Percentiles rank a stretch among this genome's conserved stretches.
Evolutionary conservation across 2,113 vertebrate species (phyloP).

Genomic region (Ciconia stormi): DNA sequence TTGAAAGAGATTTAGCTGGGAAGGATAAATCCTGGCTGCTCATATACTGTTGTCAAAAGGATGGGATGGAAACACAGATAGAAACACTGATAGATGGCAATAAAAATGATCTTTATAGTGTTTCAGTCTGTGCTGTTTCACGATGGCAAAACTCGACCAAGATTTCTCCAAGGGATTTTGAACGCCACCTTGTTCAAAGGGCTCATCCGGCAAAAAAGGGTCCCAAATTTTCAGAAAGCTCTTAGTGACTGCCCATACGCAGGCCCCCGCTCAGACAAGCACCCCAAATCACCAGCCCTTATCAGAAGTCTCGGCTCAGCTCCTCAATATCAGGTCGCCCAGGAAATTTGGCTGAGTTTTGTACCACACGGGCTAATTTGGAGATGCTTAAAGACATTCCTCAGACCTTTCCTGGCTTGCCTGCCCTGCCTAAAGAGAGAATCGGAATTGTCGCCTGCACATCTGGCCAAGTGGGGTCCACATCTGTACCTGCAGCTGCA

Average conservation of each 20-base stretch:
- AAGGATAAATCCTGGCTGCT: constrained; percentile 43
- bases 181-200: neutral
- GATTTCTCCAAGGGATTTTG: neutral
- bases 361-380: neutral
- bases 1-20: constrained; percentile 39
- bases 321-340: neutral
- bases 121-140: neutral
- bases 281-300: neutral
- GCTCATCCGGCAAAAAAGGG: neutral
- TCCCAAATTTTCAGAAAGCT: neutral
- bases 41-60: neutral
- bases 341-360: neutral
- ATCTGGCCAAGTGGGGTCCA: neutral
- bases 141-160: neutral
- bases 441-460: neutral
- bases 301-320: neutral
- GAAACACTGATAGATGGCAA: neutral
- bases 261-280: neutral
- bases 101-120: constrained; percentile 8
- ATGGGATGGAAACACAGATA: constrained; percentile 28
- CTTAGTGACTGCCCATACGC: neutral
- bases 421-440: neutral
- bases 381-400: neutral
- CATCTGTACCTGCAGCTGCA: neutral
- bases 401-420: neutral